phyloP scores from a whole-genome alignment of 1,140 invertebrate genomes.

The Drosophila sp. region DNA sequence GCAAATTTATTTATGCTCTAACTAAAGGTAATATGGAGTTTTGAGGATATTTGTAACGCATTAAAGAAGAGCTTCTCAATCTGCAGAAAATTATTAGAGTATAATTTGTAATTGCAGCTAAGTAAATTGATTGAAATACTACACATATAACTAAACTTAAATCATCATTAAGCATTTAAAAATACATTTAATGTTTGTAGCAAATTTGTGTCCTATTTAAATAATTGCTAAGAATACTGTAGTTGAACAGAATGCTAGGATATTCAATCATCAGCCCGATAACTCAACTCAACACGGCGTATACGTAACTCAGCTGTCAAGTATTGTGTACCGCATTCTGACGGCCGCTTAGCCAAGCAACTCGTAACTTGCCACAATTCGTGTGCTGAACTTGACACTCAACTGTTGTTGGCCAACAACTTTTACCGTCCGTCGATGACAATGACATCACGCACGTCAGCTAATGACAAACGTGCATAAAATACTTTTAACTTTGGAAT shows the following conservation, averaged over 20 bases:
- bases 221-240: background rate
- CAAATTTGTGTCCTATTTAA: no score
- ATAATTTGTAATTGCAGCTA: no score
- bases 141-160: no score
- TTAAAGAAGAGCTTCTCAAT: background rate
- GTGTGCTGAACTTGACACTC: slow-evolving; percentile 57
- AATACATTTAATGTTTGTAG: no score
- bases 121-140: no score
- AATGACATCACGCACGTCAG: slow-evolving; percentile 51
- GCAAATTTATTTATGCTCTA: slow-evolving; percentile 17
- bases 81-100: no score
- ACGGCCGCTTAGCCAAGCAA: slow-evolving; percentile 47
- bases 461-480: slow-evolving; percentile 60
- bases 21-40: background rate
- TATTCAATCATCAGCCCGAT: background rate
- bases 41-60: background rate
- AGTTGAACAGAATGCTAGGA: background rate
- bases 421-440: slow-evolving; percentile 45
- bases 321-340: slow-evolving; percentile 30
- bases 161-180: no score
- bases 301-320: slow-evolving; percentile 51
- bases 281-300: slow-evolving; percentile 1
- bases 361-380: slow-evolving; percentile 29
- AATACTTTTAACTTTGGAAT: slow-evolving; percentile 40
- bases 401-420: slow-evolving; percentile 27